These are phyloP conservation scores for Oryctolagus cuniculus DNA, from an alignment of 2,113 vertebrate genomes.

Conservation along the genomic window DNA sequence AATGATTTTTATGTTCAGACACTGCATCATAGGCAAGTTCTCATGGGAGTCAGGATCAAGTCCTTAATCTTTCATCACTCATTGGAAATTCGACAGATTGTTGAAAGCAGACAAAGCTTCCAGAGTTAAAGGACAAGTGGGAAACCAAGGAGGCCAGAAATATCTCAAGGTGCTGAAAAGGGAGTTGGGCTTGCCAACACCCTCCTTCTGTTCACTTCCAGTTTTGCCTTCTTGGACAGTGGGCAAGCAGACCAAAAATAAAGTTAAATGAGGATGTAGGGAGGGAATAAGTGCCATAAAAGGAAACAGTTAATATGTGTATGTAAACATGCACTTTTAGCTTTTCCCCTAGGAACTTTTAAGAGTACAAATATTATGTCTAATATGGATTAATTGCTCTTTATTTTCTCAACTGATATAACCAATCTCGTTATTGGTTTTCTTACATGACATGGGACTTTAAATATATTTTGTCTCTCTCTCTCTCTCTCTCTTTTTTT, in stretches of 20 bases:
- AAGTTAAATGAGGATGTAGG: not conserved
- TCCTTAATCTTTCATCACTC: not conserved
- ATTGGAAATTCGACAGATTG: not conserved
- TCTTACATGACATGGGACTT: not conserved
- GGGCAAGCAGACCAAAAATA: not conserved
- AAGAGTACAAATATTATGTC: not conserved
- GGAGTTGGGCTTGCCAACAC: not conserved
- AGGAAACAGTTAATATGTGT: not conserved
- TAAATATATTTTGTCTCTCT: not conserved
- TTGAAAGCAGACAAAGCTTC: not conserved
- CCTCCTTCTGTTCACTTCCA: not conserved
- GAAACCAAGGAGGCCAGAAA: not conserved
- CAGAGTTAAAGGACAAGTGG: not conserved
- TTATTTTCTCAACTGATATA: constrained; percentile 22
- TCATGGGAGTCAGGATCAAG: not conserved
- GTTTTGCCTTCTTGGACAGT: not conserved
- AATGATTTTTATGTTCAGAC: not conserved
- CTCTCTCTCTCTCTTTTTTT: too few relatives aligned
- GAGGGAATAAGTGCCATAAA: not conserved
- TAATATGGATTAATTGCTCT: not conserved
- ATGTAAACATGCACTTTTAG: not conserved
- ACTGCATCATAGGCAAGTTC: not conserved
- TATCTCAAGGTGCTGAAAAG: not conserved
- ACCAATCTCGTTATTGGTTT: not conserved
- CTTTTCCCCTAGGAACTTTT: not conserved